Evolutionary conservation across 2,888 invertebrate genomes (phyloP), one percentile per base, ranked within the genome.

Genomic region (Erannis defoliaria): DNA sequence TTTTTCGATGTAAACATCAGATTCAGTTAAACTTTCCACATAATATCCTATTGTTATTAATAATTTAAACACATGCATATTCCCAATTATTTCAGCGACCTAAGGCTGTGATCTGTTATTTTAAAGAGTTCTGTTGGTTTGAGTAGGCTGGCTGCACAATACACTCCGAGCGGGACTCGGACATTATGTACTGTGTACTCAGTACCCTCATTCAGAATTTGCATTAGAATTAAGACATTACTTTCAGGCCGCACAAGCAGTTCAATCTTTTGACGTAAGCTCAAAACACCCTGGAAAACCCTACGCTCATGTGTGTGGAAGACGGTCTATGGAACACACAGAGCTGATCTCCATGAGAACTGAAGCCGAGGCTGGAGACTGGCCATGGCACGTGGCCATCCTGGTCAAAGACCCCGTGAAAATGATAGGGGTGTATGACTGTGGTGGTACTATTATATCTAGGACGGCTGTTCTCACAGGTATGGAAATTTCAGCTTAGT

Each of bases 311-410:
- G 72, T 88, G 0, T 92, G 92, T 51, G 92, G 92, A 0, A 79
- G 90, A 49, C 72, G 88, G 16, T 74, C 86, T 0, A 65, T 90
- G 21, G 74, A 80, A n/a, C 80, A 88, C 57, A 81, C 88, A 2
- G 92, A 91, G 63, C 60, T 91, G 64, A 80, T 80, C 1, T 84
- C 86, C 3, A 74, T 88, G 9, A 77, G 84, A 37, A 85, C 89
- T 0, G 83, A 86, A 29, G 81, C 90, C 0, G 73, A 74, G 21
- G 77, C 86, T 5, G 92, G 91, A 0, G 92, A 92, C 67, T 92
- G 90, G 90, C 92, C 92, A 0, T 92, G 92, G 92, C 92, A 92
- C 66, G 89, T 88, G 0, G 92, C 92, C 16, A 71, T 92, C 2
- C 66, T 88, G 18, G 66, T 87, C 21, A 81, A 60, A 31, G 65